Evolutionary conservation across 64 coral and sea anemone genomes (phyloP), one percentile per base, ranked within the genome.

Genomic region (Montipora capricornis): DNA sequence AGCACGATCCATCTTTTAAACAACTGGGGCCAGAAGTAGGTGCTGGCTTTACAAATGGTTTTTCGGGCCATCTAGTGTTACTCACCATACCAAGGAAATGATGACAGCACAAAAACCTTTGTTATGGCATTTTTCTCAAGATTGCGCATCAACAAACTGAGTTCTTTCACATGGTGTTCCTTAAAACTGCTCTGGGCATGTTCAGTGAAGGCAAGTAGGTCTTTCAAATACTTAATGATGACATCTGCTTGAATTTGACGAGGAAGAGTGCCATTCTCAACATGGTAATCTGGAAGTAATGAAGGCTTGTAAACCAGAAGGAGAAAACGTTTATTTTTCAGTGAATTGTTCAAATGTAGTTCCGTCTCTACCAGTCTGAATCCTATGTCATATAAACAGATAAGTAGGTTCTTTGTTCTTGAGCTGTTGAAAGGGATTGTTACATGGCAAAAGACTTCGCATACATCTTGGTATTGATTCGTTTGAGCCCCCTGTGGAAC

Each of bases 11-110:
- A 37, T 37, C 37, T 37, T 37, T 37, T 37, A 37, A 37, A 37
- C 37, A 37, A 37, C 37, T 37, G 37, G 37, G 2, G 37, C 37
- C 37, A 37, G 37, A 37, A 37, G 37, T 37, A 37, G 37, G 2
- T 37, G 37, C 37, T 37, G 37, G 37, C 37, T 37, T 37, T 37
- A 37, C 37, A 37, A 37, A 37, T 37, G 37, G 37, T 37, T 37
- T 37, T 37, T 37, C 37, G 37, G 37, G 37, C 37, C 37, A 37
- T 37, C 37, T 11, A 76, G 11, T 22, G 20, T 57, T 11, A 80
- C 78, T 3, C 12, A 80, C 78, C 78, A 80, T 80, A 20, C 49
- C 50, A 80, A 80, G 78, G 50, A 26, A 55, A 80, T 57, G 78
- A 55, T 26, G 20, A 80, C 20, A 0, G 55, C 6, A 53, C 78